Evolutionary conservation across 1,140 invertebrate species (phyloP).

Genomic region (Nasonia giraulti): DNA sequence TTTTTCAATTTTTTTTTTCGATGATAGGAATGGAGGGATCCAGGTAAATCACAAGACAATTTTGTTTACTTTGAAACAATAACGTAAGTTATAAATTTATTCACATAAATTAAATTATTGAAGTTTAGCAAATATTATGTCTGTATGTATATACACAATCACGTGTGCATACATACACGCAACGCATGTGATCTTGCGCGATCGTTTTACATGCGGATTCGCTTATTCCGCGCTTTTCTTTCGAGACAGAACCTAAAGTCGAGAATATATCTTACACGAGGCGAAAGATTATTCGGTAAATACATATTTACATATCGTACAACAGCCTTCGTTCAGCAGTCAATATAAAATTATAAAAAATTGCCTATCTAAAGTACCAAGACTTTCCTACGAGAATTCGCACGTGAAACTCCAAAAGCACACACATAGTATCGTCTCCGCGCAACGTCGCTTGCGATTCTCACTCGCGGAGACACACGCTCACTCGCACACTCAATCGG

Average conservation of each 20-base stretch:
- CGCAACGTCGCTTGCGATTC: not conserved
- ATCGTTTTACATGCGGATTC: slow-evolving; percentile 53
- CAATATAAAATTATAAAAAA: slow-evolving; percentile 72
- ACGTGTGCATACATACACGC: slow-evolving; percentile 61
- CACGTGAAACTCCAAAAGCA: slow-evolving; percentile 15
- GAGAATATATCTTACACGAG: slow-evolving; percentile 73
- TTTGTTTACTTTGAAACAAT: slow-evolving; percentile 68
- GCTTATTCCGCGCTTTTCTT: slow-evolving; percentile 54
- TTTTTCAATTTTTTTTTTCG: not conserved
- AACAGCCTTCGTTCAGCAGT: slow-evolving; percentile 64
- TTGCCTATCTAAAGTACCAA: slow-evolving; percentile 66
- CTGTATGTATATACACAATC: slow-evolving; percentile 61
- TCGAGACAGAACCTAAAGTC: slow-evolving; percentile 60
- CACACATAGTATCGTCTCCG: not conserved
- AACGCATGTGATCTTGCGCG: slow-evolving; percentile 60
- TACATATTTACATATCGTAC: slow-evolving; percentile 76
- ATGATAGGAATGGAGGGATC: not conserved
- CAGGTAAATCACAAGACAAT: slow-evolving; percentile 52
- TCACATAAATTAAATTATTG: slow-evolving; percentile 68
- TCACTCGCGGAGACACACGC: not conserved
- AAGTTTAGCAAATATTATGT: slow-evolving; percentile 67
- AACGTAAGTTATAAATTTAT: slow-evolving; percentile 76
- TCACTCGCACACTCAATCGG: not conserved
- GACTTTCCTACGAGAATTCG: slow-evolving; percentile 31
- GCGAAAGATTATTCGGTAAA: slow-evolving; percentile 64